Percentiles rank a stretch among this genome's conserved stretches.
phyloP scores from a whole-genome alignment of 2,113 vertebrate species.

The Perca schrenkii region DNA sequence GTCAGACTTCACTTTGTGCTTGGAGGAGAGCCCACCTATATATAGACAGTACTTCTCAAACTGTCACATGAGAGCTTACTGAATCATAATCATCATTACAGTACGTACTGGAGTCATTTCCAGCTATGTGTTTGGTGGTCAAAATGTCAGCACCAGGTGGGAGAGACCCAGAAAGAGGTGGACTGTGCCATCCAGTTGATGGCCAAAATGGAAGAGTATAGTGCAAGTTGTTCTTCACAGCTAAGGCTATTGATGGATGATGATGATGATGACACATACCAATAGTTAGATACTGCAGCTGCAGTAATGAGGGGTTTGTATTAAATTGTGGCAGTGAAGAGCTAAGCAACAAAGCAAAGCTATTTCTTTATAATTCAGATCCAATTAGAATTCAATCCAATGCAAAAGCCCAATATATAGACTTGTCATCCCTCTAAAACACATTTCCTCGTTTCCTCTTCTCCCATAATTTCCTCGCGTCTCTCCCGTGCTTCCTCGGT shows the following conservation, averaged over 20 bases:
- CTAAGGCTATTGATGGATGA: background rate
- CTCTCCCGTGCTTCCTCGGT: no score
- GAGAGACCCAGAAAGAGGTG: background rate
- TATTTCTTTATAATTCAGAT: background rate
- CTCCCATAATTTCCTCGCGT: no score
- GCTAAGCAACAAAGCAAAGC: background rate
- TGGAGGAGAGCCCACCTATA: slow-evolving; percentile 47
- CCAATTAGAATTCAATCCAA: background rate
- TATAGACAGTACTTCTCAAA: slow-evolving; percentile 45
- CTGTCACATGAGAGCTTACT: slow-evolving; percentile 8
- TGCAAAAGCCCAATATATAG: background rate
- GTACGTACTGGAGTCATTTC: no score
- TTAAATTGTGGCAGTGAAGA: background rate
- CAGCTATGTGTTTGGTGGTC: background rate
- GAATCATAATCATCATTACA: background rate
- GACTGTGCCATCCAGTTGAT: background rate
- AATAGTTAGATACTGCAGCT: background rate
- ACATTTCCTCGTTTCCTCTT: no score
- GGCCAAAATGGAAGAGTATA: background rate
- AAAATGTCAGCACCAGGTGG: background rate
- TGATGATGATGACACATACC: background rate
- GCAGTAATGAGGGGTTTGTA: background rate
- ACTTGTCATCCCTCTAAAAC: no score
- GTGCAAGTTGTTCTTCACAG: background rate
- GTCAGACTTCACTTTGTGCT: slow-evolving; percentile 17